Evolutionary conservation across 2,888 invertebrate genomes (phyloP), one percentile per base, ranked within the genome.

Genomic region (Sialis fuliginosa): DNA sequence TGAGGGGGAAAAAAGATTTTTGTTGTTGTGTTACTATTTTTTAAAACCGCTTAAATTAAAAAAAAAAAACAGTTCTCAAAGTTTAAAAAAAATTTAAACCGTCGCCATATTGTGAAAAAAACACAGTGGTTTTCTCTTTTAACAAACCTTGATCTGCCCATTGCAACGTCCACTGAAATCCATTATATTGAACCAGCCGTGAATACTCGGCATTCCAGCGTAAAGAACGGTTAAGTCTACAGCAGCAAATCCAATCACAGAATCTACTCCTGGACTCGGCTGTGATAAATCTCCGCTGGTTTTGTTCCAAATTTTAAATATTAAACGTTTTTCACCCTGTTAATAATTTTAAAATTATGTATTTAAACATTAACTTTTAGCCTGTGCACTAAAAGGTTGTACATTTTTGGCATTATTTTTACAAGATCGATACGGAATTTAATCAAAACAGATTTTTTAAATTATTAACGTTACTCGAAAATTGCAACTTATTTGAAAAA

Each of bases 181-280:
- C n/a, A 74, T 66, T 42, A 79, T 73, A 56, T 76, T 74, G 55
- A 73, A 77, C 72, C 75, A 76, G n/a, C 75, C 77, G 43, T 69
- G 70, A 44, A 77, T 66, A 33, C 64, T 64, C 7, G 71, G 67
- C 52, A 72, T 64, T 5, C 70, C 70, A 35, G 66, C 63, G 13
- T 66, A 54, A 31, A 77, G 60, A 13, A 70, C 65, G 4, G 69
- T 71, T 39, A 79, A 60, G 62, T 77, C 75, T 30, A 79, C 59
- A 5, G 74, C 69, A 8, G 74, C 70, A 58, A 75, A 74, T 5
- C 78, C 78, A 46, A 78, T 62, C 1, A 77, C 69, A 6, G 68
- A 63, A 57, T 78, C 77, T 48, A 68, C 70, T 48, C 71, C 66
- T 33, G 72, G 66, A 50, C 71, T 68, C 2, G 74, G 71, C 50